Evolutionary conservation across 2,797 vertebrate genomes (phyloP), one percentile per base, ranked within the genome.

Genomic region (Podargus strigoides): DNA sequence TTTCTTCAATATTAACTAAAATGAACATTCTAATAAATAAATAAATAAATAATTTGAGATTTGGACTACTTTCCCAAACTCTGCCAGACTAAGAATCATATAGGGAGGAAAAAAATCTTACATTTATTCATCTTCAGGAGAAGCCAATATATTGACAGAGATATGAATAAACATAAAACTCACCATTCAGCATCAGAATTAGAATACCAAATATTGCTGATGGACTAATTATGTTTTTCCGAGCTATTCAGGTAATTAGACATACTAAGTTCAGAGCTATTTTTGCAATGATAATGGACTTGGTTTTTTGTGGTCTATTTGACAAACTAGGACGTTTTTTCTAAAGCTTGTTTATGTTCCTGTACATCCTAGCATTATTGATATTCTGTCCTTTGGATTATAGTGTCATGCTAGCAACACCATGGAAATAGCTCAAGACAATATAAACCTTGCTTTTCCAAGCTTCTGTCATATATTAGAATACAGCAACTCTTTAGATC

Each of bases 171-270:
- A 94, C 94, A 93, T 85, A 94, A 96, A 97, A 96, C 90, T 96
- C 94, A 96, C 90, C 93, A 96, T 78, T 82, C 81, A 83, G 75
- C 95, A 97, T 82, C 84, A 94, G 95, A 96, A 92, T 83, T 81
- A 92, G 81, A 91, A 96, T 83, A 96, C 81, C 9, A 36, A 97
- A 94, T 97, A 93, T 74, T 96, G 89, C 94, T 95, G 96, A 98
- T 96, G 94, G 96, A 97, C 97, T 97, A 97, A 98, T 97, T 96
- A 96, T 93, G 91, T 77, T 97, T 97, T 97, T 81, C 73, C 80
- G 90, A 96, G 95, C 96, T 96, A 97, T 95, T 97, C 97, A 97
- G 95, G 96, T 97, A 98, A 98, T 98, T 97, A 97, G 95, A 96
- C 93, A 94, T 93, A 97, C 88, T 86, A 97, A 97, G 95, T 97